Conservation (phyloP, 2,797 vertebrate genomes). For the Knipowitschia caucasica region DNA sequence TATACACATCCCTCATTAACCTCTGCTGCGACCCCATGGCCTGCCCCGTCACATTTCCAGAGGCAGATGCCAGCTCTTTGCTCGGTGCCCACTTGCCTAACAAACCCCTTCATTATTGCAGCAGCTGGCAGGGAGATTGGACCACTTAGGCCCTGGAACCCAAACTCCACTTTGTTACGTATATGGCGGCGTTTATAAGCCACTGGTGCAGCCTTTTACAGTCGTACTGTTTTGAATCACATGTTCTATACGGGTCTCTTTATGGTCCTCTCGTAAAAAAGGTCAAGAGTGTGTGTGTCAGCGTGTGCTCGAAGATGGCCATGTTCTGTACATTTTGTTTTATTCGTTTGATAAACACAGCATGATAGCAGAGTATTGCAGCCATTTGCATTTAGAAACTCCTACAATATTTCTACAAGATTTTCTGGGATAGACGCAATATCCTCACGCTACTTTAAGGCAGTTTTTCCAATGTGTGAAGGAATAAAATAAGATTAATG, state of each 20-base stretch:
- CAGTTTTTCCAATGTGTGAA: too few species aligned
- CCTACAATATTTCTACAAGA: too few species aligned
- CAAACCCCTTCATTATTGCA: conserved; percentile 49
- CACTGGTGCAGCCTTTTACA: conserved; percentile 43
- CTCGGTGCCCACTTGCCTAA: conserved; percentile 42
- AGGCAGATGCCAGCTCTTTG: conserved; percentile 39
- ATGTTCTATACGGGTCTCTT: conserved; percentile 30
- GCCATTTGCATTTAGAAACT: too few species aligned
- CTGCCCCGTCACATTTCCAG: conserved; percentile 49
- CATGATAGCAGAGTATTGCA: too few species aligned
- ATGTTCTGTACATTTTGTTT: conserved; percentile 13
- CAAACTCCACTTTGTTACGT: conserved; percentile 48
- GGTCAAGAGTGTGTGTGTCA: conserved; percentile 23
- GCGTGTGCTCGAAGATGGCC: conserved; percentile 2
- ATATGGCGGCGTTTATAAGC: conserved; percentile 48
- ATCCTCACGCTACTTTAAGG: too few species aligned
- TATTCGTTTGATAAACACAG: background rate
- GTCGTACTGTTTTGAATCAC: conserved; percentile 37
- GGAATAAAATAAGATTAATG: too few species aligned
- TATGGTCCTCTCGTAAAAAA: conserved; percentile 45
- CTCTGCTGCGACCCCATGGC: conserved; percentile 53
- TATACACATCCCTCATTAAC: conserved; percentile 47
- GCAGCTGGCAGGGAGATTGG: conserved; percentile 33
- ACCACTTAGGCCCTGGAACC: conserved; percentile 51
- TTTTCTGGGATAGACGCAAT: too few species aligned